Evolutionary conservation across 2,888 invertebrate genomes (phyloP).

Genomic region (Noctua janthe): DNA sequence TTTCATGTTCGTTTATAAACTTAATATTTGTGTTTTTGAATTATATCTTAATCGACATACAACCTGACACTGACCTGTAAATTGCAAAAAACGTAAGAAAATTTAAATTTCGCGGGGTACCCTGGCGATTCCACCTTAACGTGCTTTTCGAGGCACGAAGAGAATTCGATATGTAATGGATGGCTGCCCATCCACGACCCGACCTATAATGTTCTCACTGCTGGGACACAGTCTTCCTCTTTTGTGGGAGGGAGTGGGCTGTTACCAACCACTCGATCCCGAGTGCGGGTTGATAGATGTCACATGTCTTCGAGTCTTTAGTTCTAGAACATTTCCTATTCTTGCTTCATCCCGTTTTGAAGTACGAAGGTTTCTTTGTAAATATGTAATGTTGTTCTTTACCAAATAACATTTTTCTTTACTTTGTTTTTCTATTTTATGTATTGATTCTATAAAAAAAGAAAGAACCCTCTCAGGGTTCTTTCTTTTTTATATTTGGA

Average conservation of each 20-base stretch:
- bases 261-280: not conserved
- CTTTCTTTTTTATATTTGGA: slow-evolving; percentile 4
- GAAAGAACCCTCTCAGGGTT: too few species aligned
- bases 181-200: not conserved
- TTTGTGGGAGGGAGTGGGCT: not conserved
- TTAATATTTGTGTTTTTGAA: too few species aligned
- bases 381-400: slow-evolving; percentile 31
- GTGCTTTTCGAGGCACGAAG: not conserved
- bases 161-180: not conserved
- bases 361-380: slow-evolving; percentile 19
- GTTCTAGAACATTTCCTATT: not conserved
- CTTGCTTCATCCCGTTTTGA: not conserved
- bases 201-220: not conserved
- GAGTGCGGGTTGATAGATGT: too few species aligned
- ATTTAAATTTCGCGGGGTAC: too few species aligned
- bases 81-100: too few species aligned
- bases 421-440: slow-evolving; percentile 11
- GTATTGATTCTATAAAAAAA: slow-evolving; percentile 36
- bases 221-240: not conserved
- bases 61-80: too few species aligned
- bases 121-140: not conserved
- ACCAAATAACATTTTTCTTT: slow-evolving; percentile 14
- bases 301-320: not conserved
- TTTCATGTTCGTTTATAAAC: too few species aligned
- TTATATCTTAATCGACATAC: too few species aligned